Evolutionary conservation across 2,797 vertebrate species (phyloP).

Genomic region (Mus spretus): DNA sequence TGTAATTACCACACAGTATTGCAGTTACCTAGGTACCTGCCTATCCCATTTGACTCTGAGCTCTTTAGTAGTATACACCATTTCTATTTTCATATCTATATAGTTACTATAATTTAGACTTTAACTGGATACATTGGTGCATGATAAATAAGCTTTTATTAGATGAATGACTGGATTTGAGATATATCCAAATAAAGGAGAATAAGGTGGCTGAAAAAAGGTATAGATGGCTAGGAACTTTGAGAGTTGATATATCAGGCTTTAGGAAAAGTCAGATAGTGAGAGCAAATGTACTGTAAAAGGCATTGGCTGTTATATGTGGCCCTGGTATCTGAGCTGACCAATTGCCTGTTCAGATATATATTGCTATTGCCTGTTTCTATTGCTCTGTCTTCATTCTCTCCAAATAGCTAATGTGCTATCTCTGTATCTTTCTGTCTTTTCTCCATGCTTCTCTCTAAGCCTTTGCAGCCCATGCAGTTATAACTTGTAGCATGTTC

Average conservation of each 20-base stretch:
- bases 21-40: background rate
- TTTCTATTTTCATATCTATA: background rate
- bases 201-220: background rate
- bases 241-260: background rate
- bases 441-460: constrained; percentile 74
- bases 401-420: constrained; percentile 67
- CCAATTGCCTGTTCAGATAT: background rate
- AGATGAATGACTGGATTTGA: background rate
- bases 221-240: background rate
- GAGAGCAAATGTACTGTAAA: background rate
- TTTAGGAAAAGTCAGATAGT: background rate
- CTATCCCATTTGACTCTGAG: constrained; percentile 52
- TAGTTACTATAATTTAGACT: background rate
- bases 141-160: background rate
- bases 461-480: background rate
- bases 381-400: constrained; percentile 39
- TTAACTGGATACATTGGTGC: too few species aligned
- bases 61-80: constrained; percentile 15
- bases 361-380: constrained; percentile 34
- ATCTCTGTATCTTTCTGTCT: constrained; percentile 71
- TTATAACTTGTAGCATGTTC: background rate
- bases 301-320: rapidly evolving
- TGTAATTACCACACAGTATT: background rate
- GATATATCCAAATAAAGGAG: background rate
- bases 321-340: background rate